Evolutionary conservation across 92 coral and sea anemone species (phyloP).

Genomic region (Siderastrea siderea): DNA sequence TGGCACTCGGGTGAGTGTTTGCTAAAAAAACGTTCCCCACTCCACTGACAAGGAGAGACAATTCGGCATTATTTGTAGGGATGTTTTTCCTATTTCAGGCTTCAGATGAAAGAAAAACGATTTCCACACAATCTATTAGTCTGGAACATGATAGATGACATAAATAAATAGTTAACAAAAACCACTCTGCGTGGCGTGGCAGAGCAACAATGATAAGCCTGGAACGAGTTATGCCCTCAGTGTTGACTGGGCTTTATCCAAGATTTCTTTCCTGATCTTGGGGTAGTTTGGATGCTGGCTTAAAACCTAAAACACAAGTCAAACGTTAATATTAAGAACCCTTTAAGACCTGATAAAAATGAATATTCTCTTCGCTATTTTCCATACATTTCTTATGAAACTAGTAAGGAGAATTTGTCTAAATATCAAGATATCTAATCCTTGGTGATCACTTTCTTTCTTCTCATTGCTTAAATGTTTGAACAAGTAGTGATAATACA

Average conservation of each 20-base stretch:
- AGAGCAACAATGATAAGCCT: neutral
- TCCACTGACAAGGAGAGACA: too few species aligned
- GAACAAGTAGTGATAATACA: too few species aligned
- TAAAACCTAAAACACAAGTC: slow-evolving; percentile 75
- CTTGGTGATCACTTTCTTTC: too few species aligned
- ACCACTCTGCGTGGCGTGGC: neutral
- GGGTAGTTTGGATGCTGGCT: slow-evolving; percentile 97
- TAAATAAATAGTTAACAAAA: neutral
- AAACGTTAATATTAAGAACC: neutral
- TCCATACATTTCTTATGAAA: too few species aligned
- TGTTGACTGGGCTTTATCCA: slow-evolving; percentile 92
- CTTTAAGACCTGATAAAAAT: too few species aligned
- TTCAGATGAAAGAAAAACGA: neutral
- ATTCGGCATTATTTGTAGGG: too few species aligned
- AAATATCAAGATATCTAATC: too few species aligned
- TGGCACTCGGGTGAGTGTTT: too few species aligned
- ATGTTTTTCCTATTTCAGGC: neutral
- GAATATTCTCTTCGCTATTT: too few species aligned
- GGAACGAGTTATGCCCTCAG: slow-evolving; percentile 49
- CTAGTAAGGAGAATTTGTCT: too few species aligned
- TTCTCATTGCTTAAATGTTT: too few species aligned
- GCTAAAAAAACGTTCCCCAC: too few species aligned
- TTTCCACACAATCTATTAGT: neutral
- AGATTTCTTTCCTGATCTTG: slow-evolving; percentile 94
- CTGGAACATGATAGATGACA: neutral